phyloP scores from a whole-genome alignment of 2,797 vertebrate genomes.

The Erpetoichthys calabaricus region DNA sequence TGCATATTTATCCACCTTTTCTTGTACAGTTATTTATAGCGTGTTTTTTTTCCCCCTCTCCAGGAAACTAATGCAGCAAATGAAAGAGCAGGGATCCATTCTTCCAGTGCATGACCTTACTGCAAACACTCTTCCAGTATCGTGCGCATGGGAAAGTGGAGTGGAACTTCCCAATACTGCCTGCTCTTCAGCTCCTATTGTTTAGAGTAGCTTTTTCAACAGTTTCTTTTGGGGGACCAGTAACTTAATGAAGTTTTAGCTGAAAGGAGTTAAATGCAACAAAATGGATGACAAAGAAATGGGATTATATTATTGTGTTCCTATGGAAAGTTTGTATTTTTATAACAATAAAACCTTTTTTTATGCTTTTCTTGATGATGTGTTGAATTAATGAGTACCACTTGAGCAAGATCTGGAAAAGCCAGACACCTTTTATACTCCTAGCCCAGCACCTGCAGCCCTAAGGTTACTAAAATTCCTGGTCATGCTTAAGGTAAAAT shows the following conservation, averaged over 20 bases:
- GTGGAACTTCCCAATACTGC: slow-evolving; percentile 56
- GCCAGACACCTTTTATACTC: too few species aligned
- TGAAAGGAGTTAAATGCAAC: slow-evolving; percentile 37
- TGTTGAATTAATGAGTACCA: too few species aligned
- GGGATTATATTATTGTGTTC: slow-evolving; percentile 85
- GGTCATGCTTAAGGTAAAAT: too few species aligned
- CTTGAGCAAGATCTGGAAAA: too few species aligned
- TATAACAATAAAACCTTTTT: too few species aligned
- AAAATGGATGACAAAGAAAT: slow-evolving; percentile 57
- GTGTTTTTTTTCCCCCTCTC: slow-evolving; percentile 3
- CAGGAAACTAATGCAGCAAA: slow-evolving; percentile 79
- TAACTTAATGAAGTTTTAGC: slow-evolving; percentile 48
- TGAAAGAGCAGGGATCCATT: slow-evolving; percentile 51
- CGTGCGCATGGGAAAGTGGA: slow-evolving; percentile 72
- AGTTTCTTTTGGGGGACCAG: slow-evolving; percentile 27
- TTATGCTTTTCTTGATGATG: too few species aligned
- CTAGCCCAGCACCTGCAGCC: too few species aligned
- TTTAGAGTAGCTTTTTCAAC: slow-evolving; percentile 24
- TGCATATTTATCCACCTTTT: not conserved
- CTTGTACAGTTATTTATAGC: not conserved
- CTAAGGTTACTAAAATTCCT: too few species aligned
- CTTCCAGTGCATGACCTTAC: slow-evolving; percentile 51
- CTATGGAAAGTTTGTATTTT: slow-evolving; percentile 75
- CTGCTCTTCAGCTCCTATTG: slow-evolving; percentile 60
- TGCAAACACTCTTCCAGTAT: slow-evolving; percentile 47